A percentile compares a stretch with the other conserved stretches of the same genome.
Evolutionary conservation across 2,113 vertebrate species (phyloP).

Genomic region (Edolisoma coerulescens): DNA sequence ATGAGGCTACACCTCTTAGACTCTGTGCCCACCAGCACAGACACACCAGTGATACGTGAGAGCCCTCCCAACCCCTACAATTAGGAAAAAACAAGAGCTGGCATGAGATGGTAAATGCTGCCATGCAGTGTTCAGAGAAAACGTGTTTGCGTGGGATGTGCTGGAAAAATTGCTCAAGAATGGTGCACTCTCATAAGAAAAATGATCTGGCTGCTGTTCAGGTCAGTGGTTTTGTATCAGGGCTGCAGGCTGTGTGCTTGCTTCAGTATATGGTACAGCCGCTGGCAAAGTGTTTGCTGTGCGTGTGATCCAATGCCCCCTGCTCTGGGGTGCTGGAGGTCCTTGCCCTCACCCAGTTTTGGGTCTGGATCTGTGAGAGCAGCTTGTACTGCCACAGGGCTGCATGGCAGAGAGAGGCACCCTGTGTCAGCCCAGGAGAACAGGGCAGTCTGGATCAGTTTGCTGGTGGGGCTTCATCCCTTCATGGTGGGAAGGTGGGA

Average conservation of each 20-base stretch:
- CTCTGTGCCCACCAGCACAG: neutral
- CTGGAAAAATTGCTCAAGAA: constrained; percentile 56
- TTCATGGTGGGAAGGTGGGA: neutral
- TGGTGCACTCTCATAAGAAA: constrained; percentile 3
- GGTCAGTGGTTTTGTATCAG: neutral
- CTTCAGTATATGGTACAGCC: neutral
- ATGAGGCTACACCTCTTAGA: neutral
- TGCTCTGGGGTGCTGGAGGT: neutral
- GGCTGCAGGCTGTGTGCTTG: neutral
- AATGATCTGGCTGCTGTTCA: constrained; percentile 24
- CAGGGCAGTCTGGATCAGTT: neutral
- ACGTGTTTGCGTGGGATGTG: neutral
- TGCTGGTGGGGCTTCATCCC: neutral
- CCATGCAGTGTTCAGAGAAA: neutral
- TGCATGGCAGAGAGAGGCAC: neutral
- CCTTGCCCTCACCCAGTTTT: neutral
- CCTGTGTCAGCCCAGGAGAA: neutral
- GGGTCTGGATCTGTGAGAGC: neutral
- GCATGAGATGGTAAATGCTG: neutral
- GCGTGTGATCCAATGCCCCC: neutral
- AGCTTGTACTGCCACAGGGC: neutral
- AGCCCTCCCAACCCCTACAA: neutral
- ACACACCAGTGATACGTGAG: neutral
- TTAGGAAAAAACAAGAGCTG: neutral
- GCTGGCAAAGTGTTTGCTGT: neutral